Percentiles rank a stretch among this genome's conserved stretches.
Evolutionary conservation across 2,113 vertebrate genomes (phyloP).

Genomic region (Heliornis fulica): DNA sequence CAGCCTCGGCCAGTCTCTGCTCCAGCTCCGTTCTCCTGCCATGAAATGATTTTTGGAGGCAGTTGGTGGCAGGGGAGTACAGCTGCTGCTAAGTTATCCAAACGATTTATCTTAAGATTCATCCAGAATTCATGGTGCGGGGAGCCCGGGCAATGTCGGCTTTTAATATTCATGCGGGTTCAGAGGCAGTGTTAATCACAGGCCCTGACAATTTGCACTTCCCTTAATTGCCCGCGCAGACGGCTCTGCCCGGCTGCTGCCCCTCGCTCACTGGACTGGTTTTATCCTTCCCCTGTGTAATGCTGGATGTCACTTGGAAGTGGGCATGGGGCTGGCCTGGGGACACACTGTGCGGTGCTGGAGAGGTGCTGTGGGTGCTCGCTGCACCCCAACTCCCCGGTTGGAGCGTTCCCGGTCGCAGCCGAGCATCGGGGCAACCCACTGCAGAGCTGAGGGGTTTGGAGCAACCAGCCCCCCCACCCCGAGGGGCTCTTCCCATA

Average conservation of each 20-base stretch:
- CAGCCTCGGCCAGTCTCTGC: neutral
- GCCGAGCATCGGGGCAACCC: neutral
- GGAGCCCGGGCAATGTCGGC: constrained; percentile 73
- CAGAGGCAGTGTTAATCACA: constrained; percentile 72
- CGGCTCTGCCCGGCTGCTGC: neutral
- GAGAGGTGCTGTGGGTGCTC: neutral
- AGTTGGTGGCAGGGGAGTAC: constrained; percentile 70
- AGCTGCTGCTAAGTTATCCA: constrained; percentile 79
- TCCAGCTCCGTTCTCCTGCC: neutral
- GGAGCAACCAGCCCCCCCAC: neutral
- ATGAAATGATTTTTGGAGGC: constrained; percentile 64
- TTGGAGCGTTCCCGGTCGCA: neutral
- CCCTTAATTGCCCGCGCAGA: constrained; percentile 63
- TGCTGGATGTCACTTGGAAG: no score
- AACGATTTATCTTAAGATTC: constrained; percentile 83
- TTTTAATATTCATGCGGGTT: constrained; percentile 87
- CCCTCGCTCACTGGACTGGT: neutral
- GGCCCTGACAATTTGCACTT: constrained; percentile 73
- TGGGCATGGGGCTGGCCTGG: accelerated
- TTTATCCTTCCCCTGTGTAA: no score
- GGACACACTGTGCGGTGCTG: neutral
- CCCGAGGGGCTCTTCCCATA: accelerated
- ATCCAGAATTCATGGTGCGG: constrained; percentile 79
- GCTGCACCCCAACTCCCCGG: accelerated
- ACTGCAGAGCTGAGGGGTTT: accelerated